These are phyloP conservation scores for Steinernema khuongi DNA, from an alignment of 1,140 invertebrate species.

Conservation along the genomic window DNA sequence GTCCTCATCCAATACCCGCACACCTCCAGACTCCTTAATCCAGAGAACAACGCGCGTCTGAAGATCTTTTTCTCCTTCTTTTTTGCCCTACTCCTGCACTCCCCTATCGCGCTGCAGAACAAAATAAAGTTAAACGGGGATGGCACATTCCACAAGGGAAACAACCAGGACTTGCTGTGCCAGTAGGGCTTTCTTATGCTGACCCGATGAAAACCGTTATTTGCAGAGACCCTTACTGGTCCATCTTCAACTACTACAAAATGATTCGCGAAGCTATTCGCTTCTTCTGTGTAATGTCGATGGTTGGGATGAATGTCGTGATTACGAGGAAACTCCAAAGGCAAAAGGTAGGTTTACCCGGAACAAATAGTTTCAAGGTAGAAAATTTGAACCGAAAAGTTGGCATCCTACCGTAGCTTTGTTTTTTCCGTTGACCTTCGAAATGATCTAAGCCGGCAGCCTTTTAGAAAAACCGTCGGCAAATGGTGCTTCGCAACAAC, in stretches of 20 bases:
- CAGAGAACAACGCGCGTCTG: constrained; percentile 38
- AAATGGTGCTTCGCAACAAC: constrained; percentile 46
- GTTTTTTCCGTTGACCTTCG: no score
- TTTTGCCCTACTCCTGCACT: constrained; percentile 45
- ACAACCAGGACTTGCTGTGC: constrained; percentile 46
- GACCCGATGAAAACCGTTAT: not conserved
- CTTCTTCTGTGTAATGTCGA: constrained; percentile 46
- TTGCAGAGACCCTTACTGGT: constrained; percentile 48
- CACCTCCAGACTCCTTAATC: constrained; percentile 40
- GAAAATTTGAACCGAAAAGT: not conserved
- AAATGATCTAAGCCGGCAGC: not conserved
- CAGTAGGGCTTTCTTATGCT: constrained; percentile 27
- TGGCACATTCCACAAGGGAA: constrained; percentile 30
- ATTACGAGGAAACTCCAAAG: constrained; percentile 49
- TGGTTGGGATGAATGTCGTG: constrained; percentile 45
- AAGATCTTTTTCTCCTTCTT: constrained; percentile 44
- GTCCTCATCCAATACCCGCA: constrained; percentile 45
- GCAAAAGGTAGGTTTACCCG: constrained; percentile 39
- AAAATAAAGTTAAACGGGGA: constrained; percentile 27
- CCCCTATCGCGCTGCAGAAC: constrained; percentile 51
- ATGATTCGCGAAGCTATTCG: constrained; percentile 46
- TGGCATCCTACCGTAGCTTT: no score
- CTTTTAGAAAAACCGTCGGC: constrained; percentile 45
- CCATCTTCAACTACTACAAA: constrained; percentile 55
- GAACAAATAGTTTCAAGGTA: not conserved